Evolutionary conservation across 2,888 invertebrate species (phyloP).

Genomic region (Protonemura montana): DNA sequence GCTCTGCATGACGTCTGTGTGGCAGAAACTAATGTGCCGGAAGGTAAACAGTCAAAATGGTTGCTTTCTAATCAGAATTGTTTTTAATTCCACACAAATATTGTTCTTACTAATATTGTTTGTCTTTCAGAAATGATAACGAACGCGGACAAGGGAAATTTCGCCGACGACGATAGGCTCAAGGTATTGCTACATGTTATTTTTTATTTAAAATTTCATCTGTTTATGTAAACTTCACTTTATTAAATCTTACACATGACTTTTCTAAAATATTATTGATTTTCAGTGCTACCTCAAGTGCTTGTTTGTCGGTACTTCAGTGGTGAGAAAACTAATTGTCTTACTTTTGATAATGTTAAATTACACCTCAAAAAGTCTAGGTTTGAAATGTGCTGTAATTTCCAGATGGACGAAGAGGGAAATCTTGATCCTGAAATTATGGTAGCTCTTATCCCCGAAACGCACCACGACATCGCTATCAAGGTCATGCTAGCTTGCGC

Average conservation of each 20-base stretch:
- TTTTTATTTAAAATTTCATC: too few species aligned
- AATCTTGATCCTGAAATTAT: conserved; percentile 58
- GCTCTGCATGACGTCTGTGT: neutral
- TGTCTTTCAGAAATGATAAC: conserved; percentile 54
- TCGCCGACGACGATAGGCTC: conserved; percentile 56
- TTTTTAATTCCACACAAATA: neutral
- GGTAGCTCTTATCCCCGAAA: conserved; percentile 56
- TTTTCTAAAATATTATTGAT: conserved; percentile 13
- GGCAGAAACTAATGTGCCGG: neutral
- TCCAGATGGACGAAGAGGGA: conserved; percentile 59
- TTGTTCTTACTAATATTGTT: neutral
- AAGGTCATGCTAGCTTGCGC: conserved; percentile 22
- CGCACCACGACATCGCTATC: neutral
- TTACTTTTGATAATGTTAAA: neutral
- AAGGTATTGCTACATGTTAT: too few species aligned
- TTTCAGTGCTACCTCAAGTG: conserved; percentile 58
- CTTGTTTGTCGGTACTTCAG: conserved; percentile 54
- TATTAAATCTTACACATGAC: too few species aligned
- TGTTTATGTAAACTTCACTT: too few species aligned
- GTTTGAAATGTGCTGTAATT: neutral
- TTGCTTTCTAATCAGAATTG: neutral
- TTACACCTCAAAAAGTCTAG: too few species aligned
- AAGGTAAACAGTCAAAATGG: neutral
- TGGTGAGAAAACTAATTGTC: conserved; percentile 52
- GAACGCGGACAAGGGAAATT: conserved; percentile 55